Evolutionary conservation across 2,113 vertebrate species (phyloP), one percentile per base, ranked within the genome.

Genomic region (Hippolais icterina): DNA sequence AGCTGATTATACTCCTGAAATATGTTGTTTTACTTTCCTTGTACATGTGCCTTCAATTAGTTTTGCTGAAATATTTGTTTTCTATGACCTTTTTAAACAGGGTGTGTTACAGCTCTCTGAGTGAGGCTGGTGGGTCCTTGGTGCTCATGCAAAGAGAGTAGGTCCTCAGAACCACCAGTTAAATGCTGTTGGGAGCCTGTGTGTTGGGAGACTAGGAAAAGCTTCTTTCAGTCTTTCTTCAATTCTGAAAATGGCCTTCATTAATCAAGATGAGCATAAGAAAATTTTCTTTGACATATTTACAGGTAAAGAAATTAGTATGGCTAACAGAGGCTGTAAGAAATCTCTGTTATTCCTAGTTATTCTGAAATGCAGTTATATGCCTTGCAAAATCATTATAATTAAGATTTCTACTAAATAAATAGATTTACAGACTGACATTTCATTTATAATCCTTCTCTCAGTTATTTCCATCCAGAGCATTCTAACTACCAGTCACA

Each of bases 21-120:
- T 95, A 95, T 80, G 78, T 64, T 80, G 27, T 88, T 63, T 80
- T 86, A 86, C 59, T 96, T 93, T 83, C 21, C 68, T 80, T 35
- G 33, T 90, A 69, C 94, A 90, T 87, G 75, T 97, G 89, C 89
- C 93, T 91, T 60, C 68, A 93, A 88, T 96, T 97, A 96, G 56
- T 42, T 83, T 74, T 76, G 76, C 52, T 86, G 83, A 89, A 94
- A 46, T 93, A 87, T 3, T 96, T 93, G 60, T 89, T 95, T 96
- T 92, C 90, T 85, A 2, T 92, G 90, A 93, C 89, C 64, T 84
- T 94, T 93, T 68, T 89, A 86, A 83, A 91, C 75, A 92, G 81
- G 59, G 72, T 68, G 65, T 92, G 60, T 94, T 86, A 56, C 9
- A 84, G 33, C 25, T 87, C 25, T 87, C 44, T 39, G 68, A 76